Percentiles rank a stretch among this genome's conserved stretches.
These are phyloP conservation scores for Caprella mutica DNA, from an alignment of 2,888 invertebrate species.

Conservation along the genomic window DNA sequence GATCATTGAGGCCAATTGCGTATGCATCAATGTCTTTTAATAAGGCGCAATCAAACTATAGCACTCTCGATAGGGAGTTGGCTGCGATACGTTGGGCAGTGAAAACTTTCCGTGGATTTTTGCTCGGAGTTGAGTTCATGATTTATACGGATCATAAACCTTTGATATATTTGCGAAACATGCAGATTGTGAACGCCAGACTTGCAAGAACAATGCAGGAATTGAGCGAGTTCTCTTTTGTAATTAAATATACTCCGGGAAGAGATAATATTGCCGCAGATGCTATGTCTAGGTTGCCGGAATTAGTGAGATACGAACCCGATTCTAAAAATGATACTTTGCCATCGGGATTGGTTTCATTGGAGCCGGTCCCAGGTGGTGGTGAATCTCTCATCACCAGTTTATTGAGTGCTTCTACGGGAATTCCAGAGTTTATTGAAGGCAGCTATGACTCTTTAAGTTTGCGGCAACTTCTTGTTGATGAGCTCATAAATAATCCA, in stretches of 20 bases:
- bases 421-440: too few species aligned
- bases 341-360: too few species aligned
- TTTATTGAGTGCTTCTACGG: too few species aligned
- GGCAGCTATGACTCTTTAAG: too few species aligned
- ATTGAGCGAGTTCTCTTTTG: neutral
- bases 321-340: too few species aligned
- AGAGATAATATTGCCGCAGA: neutral
- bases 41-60: neutral
- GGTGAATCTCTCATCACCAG: too few species aligned
- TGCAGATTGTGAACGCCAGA: neutral
- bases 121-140: neutral
- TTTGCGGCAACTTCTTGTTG: too few species aligned
- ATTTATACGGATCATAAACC: neutral
- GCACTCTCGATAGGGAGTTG: neutral
- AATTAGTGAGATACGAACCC: too few species aligned
- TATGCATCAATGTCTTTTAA: neutral
- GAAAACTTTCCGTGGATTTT: neutral
- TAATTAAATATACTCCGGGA: neutral
- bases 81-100: neutral
- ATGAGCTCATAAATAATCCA: too few species aligned
- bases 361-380: too few species aligned
- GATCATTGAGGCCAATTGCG: neutral
- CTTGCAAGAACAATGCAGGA: neutral
- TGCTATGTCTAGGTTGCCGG: neutral
- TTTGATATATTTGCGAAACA: neutral